Conservation (phyloP, 2,797 vertebrate species). For the Otolemur crassicaudatus region DNA sequence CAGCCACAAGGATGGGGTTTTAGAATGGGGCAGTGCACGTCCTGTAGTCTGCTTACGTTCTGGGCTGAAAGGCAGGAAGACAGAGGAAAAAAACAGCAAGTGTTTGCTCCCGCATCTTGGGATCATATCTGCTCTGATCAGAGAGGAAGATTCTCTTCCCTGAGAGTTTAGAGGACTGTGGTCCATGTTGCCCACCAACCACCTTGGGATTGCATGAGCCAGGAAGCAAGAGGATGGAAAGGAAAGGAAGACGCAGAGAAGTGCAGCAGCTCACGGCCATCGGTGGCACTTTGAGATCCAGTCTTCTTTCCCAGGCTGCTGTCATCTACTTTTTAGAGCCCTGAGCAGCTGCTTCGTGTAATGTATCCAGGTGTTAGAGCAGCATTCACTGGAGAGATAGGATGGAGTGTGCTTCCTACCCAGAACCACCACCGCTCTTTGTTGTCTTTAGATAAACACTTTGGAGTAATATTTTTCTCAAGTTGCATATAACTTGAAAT, state of each 20-base stretch:
- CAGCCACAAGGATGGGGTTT: background rate
- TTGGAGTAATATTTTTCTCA: background rate
- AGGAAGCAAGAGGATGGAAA: background rate
- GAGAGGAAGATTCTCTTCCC: background rate
- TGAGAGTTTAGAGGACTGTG: background rate
- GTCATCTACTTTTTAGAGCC: background rate
- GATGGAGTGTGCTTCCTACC: background rate
- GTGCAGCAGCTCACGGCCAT: background rate
- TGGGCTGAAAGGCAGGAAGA: background rate
- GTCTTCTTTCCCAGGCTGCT: background rate
- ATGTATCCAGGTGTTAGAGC: background rate
- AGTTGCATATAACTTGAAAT: slow-evolving; percentile 13
- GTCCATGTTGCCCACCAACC: background rate
- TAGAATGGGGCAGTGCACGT: background rate
- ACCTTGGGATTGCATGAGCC: background rate
- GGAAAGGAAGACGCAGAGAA: background rate
- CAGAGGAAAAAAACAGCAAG: background rate
- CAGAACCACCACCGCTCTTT: background rate
- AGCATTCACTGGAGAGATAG: background rate
- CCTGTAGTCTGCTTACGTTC: background rate
- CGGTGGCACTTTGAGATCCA: background rate
- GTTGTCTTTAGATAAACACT: background rate
- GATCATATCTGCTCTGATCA: background rate
- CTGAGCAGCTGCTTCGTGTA: background rate
- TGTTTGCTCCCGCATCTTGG: background rate